phyloP scores from a whole-genome alignment of 2,797 vertebrate species.

The Sorex maritimensis region DNA sequence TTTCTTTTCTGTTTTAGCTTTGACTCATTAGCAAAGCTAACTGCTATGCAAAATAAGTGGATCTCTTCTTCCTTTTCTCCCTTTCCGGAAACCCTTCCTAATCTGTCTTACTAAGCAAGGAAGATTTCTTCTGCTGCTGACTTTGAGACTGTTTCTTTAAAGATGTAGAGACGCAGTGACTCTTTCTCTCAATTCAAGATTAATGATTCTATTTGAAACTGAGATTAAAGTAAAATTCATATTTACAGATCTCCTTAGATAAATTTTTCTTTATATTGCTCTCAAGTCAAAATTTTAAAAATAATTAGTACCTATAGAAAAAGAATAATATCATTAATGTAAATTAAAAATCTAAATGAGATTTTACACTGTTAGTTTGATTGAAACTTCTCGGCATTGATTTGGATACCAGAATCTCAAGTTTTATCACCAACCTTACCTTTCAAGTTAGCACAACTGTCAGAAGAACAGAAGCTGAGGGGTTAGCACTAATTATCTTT shows the following conservation, averaged over 20 bases:
- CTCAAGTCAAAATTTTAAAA: slow-evolving; percentile 42
- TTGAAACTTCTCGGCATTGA: not conserved
- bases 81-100: slow-evolving; percentile 33
- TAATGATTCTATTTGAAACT: slow-evolving; percentile 51
- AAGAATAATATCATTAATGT: not conserved
- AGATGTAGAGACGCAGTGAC: slow-evolving; percentile 13
- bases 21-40: slow-evolving; percentile 26
- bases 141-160: not conserved
- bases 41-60: not conserved
- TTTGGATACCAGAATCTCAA: not conserved
- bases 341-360: not conserved
- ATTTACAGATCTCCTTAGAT: slow-evolving; percentile 2
- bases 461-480: not conserved
- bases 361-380: not conserved
- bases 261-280: not conserved
- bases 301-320: not conserved
- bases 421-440: not conserved
- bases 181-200: slow-evolving; percentile 39
- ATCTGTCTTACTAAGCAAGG: not conserved
- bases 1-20: slow-evolving; percentile 24
- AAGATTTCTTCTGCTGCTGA: not conserved
- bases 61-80: slow-evolving; percentile 14
- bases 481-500: not conserved
- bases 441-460: slow-evolving; percentile 15
- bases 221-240: slow-evolving; percentile 46